Base-by-base conservation (phyloP, 2,113 vertebrate genomes). In the Labeo catla region DNA sequence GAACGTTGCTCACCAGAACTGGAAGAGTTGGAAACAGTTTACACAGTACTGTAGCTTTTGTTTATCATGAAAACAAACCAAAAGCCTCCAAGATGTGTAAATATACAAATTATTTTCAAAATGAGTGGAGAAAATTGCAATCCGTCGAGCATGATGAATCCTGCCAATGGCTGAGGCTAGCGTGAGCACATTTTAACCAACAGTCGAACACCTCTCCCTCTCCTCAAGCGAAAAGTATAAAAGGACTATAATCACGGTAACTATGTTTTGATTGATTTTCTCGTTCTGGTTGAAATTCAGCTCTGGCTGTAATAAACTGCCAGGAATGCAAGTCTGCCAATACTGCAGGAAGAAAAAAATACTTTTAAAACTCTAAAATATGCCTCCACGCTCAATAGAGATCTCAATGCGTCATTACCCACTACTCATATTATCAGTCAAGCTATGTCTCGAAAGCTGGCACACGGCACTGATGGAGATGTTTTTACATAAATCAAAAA, bases 251-350 rank as follows among this genome's bases (percentile, higher is more conserved):
- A 82, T 82, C 47, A 39, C 16, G 16, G 21, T 52, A 82, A 82
- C 47, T 70, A 12, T 70, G 47, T 70, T 82, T 39, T 82, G 80
- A 82, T 82, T 52, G 80, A 82, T 82, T 82, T 82, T 50, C 5
- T 82, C 47, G 5, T 82, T 82, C 80, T 70, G 28, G 47, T 82
- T 82, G 47, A 70, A 70, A 82, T 82, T 82, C 80, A 39, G 52
- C 63, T 82, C 80, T 82, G 59, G 15, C 59, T 81, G 23, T 82
- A 70, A 82, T 68, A 70, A 52, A 68, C 80, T 82, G 80, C 47
- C 65, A 82, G 80, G 63, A 68, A 82, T 52, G 13, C 9, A 70
- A 52, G 80, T 68, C 80, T 82, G 76, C 76, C 76, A 79, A 68
- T 28, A 39, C 61, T n/a, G 21, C 57, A 59, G 78, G 23, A 21